Conservation (phyloP, 2,113 vertebrate species). For the Progne subis region DNA sequence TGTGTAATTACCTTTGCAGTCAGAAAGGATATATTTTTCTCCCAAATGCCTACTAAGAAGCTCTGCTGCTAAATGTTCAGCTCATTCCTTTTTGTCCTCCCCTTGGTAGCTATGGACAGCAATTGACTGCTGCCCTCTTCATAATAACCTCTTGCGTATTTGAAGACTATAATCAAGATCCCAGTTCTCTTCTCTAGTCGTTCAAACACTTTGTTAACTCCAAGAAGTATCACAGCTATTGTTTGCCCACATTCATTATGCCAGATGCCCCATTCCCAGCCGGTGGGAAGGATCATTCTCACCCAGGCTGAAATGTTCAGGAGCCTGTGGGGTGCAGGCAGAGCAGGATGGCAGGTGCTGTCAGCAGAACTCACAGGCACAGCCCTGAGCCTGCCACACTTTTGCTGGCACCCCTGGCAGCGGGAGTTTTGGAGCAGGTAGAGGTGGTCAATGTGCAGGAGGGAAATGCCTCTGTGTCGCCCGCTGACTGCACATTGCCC, state of each 20-base stretch:
- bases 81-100: not conserved
- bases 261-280: not conserved
- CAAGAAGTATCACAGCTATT: not conserved
- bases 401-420: not conserved
- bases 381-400: not conserved
- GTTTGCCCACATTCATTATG: not conserved
- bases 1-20: not conserved
- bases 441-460: rapidly evolving
- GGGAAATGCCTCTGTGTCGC: not conserved
- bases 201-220: not conserved
- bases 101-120: not conserved
- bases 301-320: rapidly evolving
- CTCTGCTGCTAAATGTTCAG: not conserved
- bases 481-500: rapidly evolving
- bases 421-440: rapidly evolving
- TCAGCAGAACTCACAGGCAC: not conserved
- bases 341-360: not conserved
- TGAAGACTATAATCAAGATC: not conserved
- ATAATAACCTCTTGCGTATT: not conserved
- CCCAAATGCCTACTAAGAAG: not conserved
- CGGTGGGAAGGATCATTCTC: not conserved
- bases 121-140: not conserved
- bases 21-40: not conserved
- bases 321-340: not conserved
- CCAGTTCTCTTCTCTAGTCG: not conserved